Evolutionary conservation across 1,140 invertebrate species (phyloP).

Genomic region (Euura saliciscinereae): DNA sequence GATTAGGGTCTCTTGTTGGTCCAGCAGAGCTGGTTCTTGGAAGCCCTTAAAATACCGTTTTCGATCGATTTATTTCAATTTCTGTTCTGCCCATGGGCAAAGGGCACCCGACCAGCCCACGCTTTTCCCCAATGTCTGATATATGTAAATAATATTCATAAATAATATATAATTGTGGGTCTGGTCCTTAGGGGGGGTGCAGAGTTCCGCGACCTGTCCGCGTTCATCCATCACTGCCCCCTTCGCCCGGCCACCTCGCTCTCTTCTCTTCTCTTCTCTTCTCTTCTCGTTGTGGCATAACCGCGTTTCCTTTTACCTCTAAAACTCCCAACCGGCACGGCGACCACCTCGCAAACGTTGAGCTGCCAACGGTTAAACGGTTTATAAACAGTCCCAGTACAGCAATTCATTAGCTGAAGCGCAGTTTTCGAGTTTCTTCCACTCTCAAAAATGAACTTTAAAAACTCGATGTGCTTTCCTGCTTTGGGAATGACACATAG

Average conservation of each 20-base stretch:
- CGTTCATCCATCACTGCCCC: conserved; percentile 50
- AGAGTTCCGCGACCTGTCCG: conserved; percentile 40
- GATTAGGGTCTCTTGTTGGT: too few species aligned
- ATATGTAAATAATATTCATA: conserved; percentile 30
- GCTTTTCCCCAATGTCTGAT: background rate
- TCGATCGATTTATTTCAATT: too few species aligned
- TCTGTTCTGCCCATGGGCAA: conserved; percentile 9
- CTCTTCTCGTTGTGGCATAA: conserved; percentile 14
- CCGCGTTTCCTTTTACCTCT: background rate
- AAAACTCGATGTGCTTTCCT: background rate
- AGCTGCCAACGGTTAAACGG: conserved; percentile 45
- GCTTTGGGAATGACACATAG: too few species aligned
- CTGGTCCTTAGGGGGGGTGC: conserved; percentile 17
- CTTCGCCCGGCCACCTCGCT: conserved; percentile 27
- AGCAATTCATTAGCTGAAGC: conserved; percentile 39
- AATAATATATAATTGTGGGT: conserved; percentile 27
- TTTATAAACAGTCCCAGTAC: conserved; percentile 44
- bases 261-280: conserved; percentile 18
- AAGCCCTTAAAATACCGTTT: too few species aligned
- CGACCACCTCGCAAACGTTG: conserved; percentile 27
- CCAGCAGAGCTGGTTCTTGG: too few species aligned
- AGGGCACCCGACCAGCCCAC: background rate
- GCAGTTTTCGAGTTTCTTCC: background rate
- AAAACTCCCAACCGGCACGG: background rate
- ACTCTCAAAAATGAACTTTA: background rate